phyloP scores from a whole-genome alignment of 2,888 invertebrate species.

The Mythimna loreyi region DNA sequence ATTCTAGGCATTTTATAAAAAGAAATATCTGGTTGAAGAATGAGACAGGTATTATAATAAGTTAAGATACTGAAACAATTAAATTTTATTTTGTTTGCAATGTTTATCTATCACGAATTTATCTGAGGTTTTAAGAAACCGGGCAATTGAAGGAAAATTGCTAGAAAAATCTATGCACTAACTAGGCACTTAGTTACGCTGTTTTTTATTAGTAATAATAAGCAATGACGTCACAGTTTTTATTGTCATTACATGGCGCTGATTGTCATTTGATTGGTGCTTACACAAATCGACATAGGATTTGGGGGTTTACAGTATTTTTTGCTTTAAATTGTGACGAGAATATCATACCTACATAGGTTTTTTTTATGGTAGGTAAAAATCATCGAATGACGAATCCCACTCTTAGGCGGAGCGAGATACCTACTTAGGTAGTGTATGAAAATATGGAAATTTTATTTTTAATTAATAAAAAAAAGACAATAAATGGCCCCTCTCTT shows the following conservation, averaged over 20 bases:
- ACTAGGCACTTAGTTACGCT: background rate
- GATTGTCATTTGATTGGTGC: constrained; percentile 22
- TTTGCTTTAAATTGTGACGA: background rate
- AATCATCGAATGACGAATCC: no score
- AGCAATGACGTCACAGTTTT: constrained; percentile 11
- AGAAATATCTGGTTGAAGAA: background rate
- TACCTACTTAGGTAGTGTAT: no score
- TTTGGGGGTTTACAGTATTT: background rate
- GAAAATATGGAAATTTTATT: no score
- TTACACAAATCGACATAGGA: background rate
- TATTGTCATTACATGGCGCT: constrained; percentile 25
- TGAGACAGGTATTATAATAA: background rate
- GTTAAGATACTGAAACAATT: no score
- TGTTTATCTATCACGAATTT: background rate
- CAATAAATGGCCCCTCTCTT: no score
- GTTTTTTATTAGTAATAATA: constrained; percentile 23
- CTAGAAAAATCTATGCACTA: background rate
- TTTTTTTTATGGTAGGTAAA: no score
- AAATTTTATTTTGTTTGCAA: no score
- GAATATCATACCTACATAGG: no score
- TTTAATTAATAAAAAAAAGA: no score
- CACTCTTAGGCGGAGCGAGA: no score
- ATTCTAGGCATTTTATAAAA: no score
- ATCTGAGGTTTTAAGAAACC: background rate
- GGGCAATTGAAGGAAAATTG: background rate